Evolutionary conservation across 2,888 invertebrate genomes (phyloP), one percentile per base, ranked within the genome.

Genomic region (Hypomecis punctinalis): DNA sequence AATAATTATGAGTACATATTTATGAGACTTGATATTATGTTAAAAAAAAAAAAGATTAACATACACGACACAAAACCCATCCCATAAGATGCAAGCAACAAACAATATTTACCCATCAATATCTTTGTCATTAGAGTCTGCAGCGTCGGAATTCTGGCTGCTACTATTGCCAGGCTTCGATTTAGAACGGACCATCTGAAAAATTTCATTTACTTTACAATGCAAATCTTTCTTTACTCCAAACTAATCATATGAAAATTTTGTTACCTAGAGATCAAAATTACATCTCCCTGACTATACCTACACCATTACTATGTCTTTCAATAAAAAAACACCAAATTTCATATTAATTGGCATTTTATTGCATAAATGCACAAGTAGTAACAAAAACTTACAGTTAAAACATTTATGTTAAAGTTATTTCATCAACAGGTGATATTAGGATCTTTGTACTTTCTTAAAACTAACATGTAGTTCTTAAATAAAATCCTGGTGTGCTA

Each of bases 171-270:
- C 82, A 69, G 84, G 84, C 78, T 88, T 90, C 78, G 82, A 80
- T 80, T 86, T 91, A 86, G 90, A 84, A 69, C 87, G 86, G 84
- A 89, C 91, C 88, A 92, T 92, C 93, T 93, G 93, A 80, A 91
- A 90, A 66, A 79, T 81, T 81, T 75, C 79, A 66, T 64, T 65
- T 59, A 60, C 58, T 75, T 74, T 76, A 73, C 47, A 43, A 23
- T 37, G 11, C 52, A 11, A 23, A 45, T 43, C 43, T 35, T n/a
- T 47, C 43, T 40, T 4, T 0, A n/a, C 33, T 1, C 36, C 7
- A 0, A 53, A 33, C 37, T 9, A 52, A 37, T 37, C 5, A 23
- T 10, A 43, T 51, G 55, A 45, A 61, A 61, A 62, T 47, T 10
- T 45, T 13, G 59, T 67, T 66, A 63, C 63, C 63, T 61, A 37